Base-by-base conservation (phyloP, 2,888 invertebrate genomes). In the Drosophila multiciliata region DNA sequence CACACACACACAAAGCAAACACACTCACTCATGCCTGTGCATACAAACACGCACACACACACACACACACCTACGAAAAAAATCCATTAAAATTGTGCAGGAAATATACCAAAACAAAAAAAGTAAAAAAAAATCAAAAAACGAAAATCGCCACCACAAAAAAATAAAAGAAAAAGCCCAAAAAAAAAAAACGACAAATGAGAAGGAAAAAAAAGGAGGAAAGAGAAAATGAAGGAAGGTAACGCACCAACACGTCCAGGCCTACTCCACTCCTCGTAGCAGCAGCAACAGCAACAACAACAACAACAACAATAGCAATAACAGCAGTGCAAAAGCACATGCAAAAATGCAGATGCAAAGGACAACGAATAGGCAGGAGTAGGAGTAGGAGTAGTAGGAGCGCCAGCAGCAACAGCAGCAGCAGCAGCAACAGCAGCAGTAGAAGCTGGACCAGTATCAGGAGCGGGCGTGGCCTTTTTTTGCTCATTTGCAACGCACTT, bases 401-500 rank as follows among this genome's bases (percentile, higher is more conserved):
- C n/a, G 20, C 38, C n/a, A 57, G 42, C 53, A 26, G 48, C 64
- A 64, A 75, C 81, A 74, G 83, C 79, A 54, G 66, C 7, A 48
- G 17, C 26, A 32, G 29, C 11, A 12, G n/a, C 2, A 23, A 33
- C 9, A 54, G 48, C 17, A 45, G 59, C 12, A 42, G 59, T 20
- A 48, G 9, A 12, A 40, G 52, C 42, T 29, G 45, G 50, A 58
- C 40, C 58, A 50, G 49, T n/a, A 26, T 20, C 48, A 35, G 77
- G 40, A 80, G 80, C 92, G 81, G 92, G 91, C 91, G 91, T 91
- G 92, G 91, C 91, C 91, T 91, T 91, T 91, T 91, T 91, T 91
- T 83, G 75, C 89, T 83, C 87, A 90, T 90, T 90, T 87, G 75
- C 82, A 73, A 90, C 90, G 87, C 91, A 91, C 91, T 90, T 91